Base-by-base conservation (phyloP, 2,113 vertebrate species). In the Marmota monax region DNA sequence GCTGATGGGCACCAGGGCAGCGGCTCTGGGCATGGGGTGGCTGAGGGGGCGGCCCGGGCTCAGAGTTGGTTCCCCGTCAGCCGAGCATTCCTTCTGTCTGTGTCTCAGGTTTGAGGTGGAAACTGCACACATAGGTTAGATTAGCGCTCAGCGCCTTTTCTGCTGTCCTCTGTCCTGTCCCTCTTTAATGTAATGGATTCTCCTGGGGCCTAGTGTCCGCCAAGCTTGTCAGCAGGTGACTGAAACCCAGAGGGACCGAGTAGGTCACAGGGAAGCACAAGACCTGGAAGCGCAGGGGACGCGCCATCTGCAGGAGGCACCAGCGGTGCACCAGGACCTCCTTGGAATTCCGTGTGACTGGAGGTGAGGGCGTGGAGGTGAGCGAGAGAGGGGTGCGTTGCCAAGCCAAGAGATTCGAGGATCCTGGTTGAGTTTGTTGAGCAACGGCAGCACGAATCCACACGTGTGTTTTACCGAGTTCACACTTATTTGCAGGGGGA, bases 331-430 rank as follows among this genome's bases (percentile, higher is more conserved):
- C 45, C 7, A 9, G 45, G 56, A 42, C 37, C 63, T 1, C 12
- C 2, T 0, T 11, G 20, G 42, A 14, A 5, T 3, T 70, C 7
- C 2, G 13, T 25, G 84, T 32, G 69, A 63, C 32, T 6, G 6
- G 76, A 51, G 69, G 25, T 11, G 48, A 4, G 39, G 27, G 27
- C 18, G 45, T 45, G 45, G 45, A 45, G 45, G 45, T 45, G 45
- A 45, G 45, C 42, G 5, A 42, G 42, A 42, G 42, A 42, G 42
- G 42, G 42, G 42, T 42, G 42, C 4, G 42, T 42, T 39, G 39
- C 42, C 42, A 5, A 45, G 42, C 42, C 42, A 45, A 8, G 42
- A 45, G 42, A 45, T 45, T 45, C 42, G 6, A 45, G 42, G 42
- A 45, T 45, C 42, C 6, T 45, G 42, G 42, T 45, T 45, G 45